phyloP scores from a whole-genome alignment of 2,113 vertebrate species.

The Riparia riparia region DNA sequence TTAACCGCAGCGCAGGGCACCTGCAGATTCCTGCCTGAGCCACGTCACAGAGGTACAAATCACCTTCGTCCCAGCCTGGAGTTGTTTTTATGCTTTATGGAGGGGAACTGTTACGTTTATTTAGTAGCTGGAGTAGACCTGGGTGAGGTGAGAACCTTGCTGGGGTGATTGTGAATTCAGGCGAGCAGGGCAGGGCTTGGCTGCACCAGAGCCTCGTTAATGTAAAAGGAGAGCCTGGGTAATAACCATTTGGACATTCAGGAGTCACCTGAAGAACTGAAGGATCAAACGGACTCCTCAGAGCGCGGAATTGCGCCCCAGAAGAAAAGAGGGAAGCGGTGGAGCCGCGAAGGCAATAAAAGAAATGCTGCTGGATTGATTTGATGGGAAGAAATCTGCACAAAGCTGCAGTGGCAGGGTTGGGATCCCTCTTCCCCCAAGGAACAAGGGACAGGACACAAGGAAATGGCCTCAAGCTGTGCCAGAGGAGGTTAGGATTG shows the following conservation, averaged over 20 bases:
- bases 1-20: neutral
- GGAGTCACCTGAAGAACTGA: neutral
- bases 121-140: constrained; percentile 7
- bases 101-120: constrained; percentile 41
- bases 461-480: neutral
- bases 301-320: neutral
- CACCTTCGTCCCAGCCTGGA: neutral
- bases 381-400: neutral
- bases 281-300: neutral
- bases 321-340: neutral
- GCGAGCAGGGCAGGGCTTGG: constrained; percentile 4
- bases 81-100: constrained; percentile 51
- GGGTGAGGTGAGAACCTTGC: neutral
- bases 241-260: neutral
- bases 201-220: neutral
- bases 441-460: neutral
- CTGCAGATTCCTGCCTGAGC: neutral
- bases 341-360: neutral
- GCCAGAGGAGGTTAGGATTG: neutral
- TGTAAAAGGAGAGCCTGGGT: neutral
- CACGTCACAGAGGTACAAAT: neutral
- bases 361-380: neutral
- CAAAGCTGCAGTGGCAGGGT: neutral
- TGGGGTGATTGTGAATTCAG: constrained; percentile 11
- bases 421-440: neutral